Conservation (phyloP, 2,797 vertebrate species). For the Clarias pachynema region DNA sequence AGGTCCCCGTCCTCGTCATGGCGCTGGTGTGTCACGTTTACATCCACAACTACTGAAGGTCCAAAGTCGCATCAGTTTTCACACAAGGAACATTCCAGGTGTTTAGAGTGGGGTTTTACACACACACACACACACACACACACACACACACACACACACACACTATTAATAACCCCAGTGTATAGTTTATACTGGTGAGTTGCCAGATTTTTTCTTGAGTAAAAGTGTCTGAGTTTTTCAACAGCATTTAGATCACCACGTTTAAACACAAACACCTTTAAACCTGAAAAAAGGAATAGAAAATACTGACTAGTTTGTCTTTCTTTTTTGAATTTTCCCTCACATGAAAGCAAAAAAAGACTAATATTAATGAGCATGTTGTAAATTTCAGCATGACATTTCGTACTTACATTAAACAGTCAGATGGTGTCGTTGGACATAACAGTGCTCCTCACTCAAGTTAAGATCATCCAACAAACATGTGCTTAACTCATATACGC, state of each 20-base stretch:
- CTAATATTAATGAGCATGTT: neutral
- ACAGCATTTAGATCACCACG: neutral
- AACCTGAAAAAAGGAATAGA: neutral
- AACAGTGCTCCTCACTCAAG: neutral
- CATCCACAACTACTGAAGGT: neutral
- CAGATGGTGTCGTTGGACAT: neutral
- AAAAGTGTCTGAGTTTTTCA: neutral
- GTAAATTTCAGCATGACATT: neutral
- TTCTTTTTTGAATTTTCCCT: too few relatives aligned
- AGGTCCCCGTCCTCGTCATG: neutral
- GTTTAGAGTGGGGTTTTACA: neutral
- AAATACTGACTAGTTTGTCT: neutral
- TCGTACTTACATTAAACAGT: neutral
- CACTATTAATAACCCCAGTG: neutral
- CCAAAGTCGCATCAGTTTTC: neutral
- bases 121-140: too few relatives aligned
- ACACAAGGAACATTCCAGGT: neutral
- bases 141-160: neutral
- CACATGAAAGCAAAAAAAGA: neutral
- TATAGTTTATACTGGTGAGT: neutral
- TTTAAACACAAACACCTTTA: neutral
- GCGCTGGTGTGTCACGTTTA: neutral
- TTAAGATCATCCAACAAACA: neutral
- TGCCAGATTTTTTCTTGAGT: too few relatives aligned
- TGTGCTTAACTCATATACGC: neutral